phyloP scores from a whole-genome alignment of 2,888 invertebrate genomes.

The Acanthosepion lycidas region DNA sequence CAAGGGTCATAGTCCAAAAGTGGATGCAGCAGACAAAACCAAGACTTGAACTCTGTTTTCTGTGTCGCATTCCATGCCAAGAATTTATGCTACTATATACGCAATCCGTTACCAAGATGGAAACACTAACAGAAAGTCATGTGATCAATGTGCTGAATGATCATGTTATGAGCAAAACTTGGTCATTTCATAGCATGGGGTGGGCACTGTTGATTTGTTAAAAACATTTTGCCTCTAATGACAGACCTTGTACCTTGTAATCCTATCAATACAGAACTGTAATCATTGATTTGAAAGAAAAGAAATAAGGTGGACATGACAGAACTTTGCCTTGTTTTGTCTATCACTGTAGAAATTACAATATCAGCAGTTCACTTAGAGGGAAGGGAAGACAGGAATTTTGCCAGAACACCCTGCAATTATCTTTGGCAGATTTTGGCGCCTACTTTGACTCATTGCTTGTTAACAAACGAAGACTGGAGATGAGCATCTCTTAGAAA shows the following conservation, averaged over 20 bases:
- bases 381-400: not conserved
- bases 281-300: not conserved
- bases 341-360: not conserved
- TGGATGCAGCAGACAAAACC: too few relatives aligned
- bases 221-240: not conserved
- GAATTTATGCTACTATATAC: not conserved
- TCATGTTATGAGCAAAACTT: not conserved
- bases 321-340: not conserved
- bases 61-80: too few relatives aligned
- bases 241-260: not conserved
- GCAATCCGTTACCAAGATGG: not conserved
- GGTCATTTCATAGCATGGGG: not conserved
- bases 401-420: not conserved
- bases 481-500: not conserved
- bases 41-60: too few relatives aligned
- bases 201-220: not conserved
- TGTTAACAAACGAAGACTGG: not conserved
- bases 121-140: not conserved
- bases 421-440: constrained; percentile 20
- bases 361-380: not conserved
- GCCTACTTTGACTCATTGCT: not conserved
- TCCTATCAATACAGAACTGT: constrained; percentile 18
- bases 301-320: not conserved
- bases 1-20: too few relatives aligned
- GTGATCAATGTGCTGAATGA: not conserved